Evolutionary conservation across 2,888 invertebrate species (phyloP), one percentile per base, ranked within the genome.

Genomic region (Pimpla rufipes): DNA sequence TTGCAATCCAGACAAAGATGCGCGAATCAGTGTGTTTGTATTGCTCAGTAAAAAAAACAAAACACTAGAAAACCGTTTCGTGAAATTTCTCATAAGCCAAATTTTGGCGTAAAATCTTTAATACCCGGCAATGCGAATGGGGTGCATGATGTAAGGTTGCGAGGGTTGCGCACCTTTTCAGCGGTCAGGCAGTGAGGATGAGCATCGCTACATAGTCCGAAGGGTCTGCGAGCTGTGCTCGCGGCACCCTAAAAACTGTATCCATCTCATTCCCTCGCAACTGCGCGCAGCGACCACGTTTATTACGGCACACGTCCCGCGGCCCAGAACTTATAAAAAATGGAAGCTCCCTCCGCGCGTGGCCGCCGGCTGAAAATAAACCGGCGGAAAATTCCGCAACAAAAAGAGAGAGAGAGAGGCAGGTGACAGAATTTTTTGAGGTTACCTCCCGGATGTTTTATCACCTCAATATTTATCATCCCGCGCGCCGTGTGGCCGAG

Each of bases 41-140:
- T 29, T 2, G 29, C 29, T 29, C 29, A 29, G 3, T 29, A 5
- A 29, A 29, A 29, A 29, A 29, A 5, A 29, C 29, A n/a, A n/a
- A 37, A 79, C 77, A 71, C 62, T 37, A 45, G 70, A 5, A 82
- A 74, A 82, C 74, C 40, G 64, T 74, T 79, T 70, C 62, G 52
- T n/a, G 64, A 77, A 59, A 64, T 75, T 57, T 70, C 67, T 85
- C 81, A 83, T 80, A 83, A 81, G 67, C 66, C 64, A 75, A 55
- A 75, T 83, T 78, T 81, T 52, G 76, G 47, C 82, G 73, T 81
- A 84, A 86, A 87, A 83, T 85, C 74, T 87, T 87, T 86, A 85
- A 86, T 87, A 86, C 85, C 87, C 86, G 85, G 81, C 79, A 76
- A 78, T 80, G 5, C 5, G 57, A 85, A 83, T 55, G 52, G 70